Evolutionary conservation across 2,888 invertebrate genomes (phyloP), one percentile per base, ranked within the genome.

Genomic region (Byasa hedistus): DNA sequence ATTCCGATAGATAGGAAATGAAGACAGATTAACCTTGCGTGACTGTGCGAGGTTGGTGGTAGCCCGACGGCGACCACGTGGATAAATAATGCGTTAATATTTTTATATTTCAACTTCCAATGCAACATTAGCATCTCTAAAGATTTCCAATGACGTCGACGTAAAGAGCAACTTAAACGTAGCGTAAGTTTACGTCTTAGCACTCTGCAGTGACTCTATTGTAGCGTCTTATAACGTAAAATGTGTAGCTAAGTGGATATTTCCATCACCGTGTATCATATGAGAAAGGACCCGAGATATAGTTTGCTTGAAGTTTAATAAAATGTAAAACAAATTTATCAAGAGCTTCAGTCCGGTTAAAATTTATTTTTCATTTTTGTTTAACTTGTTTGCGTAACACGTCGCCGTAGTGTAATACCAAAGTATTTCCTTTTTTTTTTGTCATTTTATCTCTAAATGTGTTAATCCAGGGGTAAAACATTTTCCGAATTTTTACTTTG

Each of bases 1-100:
- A 78, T 84, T 86, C 84, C 87, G 89, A 91, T 90, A 90, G 91
- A 91, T 89, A 90, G 89, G 89, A 89, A 91, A 91, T 91, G 89
- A 91, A 91, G 91, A 91, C 86, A 83, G 88, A 91, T 91, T 90
- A 88, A 82, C 83, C 71, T 89, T 80, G 89, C 89, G 89, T 90
- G 89, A 88, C 89, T 85, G 72, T 81, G 84, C 85, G 84, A 81
- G 82, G 82, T 73, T 74, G 72, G 66, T 69, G 76, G 70, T 73
- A 71, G 71, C 71, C 64, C 67, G 68, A 68, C 68, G 66, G 70
- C 69, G 70, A 75, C 71, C 74, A 73, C 72, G 74, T 75, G 71
- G 71, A 70, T 75, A 74, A 77, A 76, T 71, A 75, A 74, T 72
- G 75, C 69, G 68, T 67, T 64, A 51, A 24, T 24, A 63, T 57